A percentile compares a stretch with the other conserved stretches of the same genome.
These are phyloP conservation scores for Galendromus occidentalis DNA, from an alignment of 1,140 invertebrate genomes.

Conservation along the genomic window DNA sequence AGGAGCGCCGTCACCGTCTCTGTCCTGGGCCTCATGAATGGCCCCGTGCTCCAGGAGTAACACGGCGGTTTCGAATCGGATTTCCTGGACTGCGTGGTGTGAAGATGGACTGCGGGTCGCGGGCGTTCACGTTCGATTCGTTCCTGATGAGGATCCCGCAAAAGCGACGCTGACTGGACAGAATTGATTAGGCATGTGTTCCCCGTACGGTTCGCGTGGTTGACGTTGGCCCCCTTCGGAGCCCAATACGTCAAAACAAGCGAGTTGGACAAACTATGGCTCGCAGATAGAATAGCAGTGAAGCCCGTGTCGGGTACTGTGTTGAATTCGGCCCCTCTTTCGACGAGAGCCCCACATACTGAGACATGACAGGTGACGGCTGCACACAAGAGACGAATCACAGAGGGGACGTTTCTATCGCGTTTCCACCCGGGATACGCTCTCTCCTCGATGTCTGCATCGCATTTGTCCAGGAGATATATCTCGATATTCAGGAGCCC, in stretches of 20 bases:
- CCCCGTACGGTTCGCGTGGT: slow-evolving; percentile 67
- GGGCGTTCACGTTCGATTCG: slow-evolving; percentile 57
- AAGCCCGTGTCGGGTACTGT: slow-evolving; percentile 65
- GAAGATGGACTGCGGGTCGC: slow-evolving; percentile 73
- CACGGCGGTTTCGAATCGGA: slow-evolving; percentile 59
- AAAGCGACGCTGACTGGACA: slow-evolving; percentile 58
- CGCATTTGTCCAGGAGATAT: slow-evolving; percentile 58
- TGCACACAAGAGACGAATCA: slow-evolving; percentile 79
- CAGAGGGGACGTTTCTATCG: slow-evolving; percentile 47
- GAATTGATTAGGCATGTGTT: slow-evolving; percentile 84
- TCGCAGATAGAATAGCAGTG: slow-evolving; percentile 67
- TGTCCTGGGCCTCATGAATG: slow-evolving; percentile 45
- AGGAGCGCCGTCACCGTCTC: slow-evolving; percentile 69
- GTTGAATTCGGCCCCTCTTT: slow-evolving; percentile 59
- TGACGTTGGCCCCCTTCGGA: slow-evolving; percentile 61
- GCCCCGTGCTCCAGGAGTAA: slow-evolving; percentile 57
- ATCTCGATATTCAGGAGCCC: slow-evolving; percentile 70
- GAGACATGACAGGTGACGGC: slow-evolving; percentile 60
- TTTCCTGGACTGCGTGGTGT: slow-evolving; percentile 80
- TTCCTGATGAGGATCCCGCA: slow-evolving; percentile 51
- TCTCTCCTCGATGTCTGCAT: slow-evolving; percentile 62
- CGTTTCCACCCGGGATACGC: slow-evolving; percentile 33
- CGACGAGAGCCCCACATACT: slow-evolving; percentile 53
- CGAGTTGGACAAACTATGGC: slow-evolving; percentile 79
- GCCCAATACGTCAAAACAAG: slow-evolving; percentile 57